A percentile compares a stretch with the other conserved stretches of the same genome.
Conservation (phyloP, 1,140 invertebrate genomes). For the Trachymyrmex septentrionalis region DNA sequence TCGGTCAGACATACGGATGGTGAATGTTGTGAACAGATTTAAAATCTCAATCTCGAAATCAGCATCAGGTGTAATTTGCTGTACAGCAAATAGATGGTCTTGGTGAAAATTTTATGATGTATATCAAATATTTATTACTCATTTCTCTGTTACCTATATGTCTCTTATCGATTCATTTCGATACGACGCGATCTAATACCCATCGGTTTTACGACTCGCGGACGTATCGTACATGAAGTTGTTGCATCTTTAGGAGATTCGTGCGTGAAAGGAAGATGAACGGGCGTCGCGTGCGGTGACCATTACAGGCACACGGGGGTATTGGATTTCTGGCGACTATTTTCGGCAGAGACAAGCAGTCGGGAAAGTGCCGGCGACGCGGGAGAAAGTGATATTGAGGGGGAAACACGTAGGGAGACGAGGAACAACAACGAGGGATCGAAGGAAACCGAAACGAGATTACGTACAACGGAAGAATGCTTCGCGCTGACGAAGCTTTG, state of each 20-base stretch:
- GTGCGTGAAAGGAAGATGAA: slow-evolving; percentile 41
- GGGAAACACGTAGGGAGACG: slow-evolving; percentile 8
- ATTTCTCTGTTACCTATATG: not conserved
- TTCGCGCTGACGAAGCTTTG: not conserved
- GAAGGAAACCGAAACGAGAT: not conserved
- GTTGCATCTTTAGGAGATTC: not conserved
- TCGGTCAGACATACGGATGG: slow-evolving; percentile 15
- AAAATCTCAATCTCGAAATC: not conserved
- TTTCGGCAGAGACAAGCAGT: slow-evolving; percentile 58
- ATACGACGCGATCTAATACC: not conserved
- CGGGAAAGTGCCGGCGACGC: slow-evolving; percentile 41
- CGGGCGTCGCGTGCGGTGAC: slow-evolving; percentile 36
- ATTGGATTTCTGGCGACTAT: slow-evolving; percentile 63
- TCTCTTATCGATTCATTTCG: not conserved
- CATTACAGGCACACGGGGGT: slow-evolving; percentile 36
- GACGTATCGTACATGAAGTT: not conserved
- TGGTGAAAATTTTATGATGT: not conserved
- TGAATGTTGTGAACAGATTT: slow-evolving; percentile 20
- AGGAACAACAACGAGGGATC: slow-evolving; percentile 19
- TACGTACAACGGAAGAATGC: not conserved
- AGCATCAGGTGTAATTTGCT: not conserved
- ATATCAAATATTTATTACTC: slow-evolving; percentile 10
- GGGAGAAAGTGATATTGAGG: slow-evolving; percentile 43
- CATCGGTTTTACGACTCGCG: not conserved
- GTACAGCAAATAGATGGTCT: not conserved